Base-by-base conservation (phyloP, 2,888 invertebrate genomes). In the Noctua janthina region DNA sequence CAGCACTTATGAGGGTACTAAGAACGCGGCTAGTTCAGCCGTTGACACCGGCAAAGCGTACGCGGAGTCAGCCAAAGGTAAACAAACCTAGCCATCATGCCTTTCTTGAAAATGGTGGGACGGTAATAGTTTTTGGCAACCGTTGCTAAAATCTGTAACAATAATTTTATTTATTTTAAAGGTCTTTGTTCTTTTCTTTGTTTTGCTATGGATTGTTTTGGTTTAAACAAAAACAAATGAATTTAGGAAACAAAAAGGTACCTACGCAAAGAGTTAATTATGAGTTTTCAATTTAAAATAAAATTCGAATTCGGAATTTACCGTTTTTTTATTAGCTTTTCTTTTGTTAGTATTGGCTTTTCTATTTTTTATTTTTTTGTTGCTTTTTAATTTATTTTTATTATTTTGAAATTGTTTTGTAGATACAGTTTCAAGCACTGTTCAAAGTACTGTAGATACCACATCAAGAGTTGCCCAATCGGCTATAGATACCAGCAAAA, bases 351-450 rank as follows among this genome's bases (percentile, higher is more conserved):
- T 35, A 62, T 29, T 20, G 15, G 43, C 66, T 46, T 78, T 78
- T 13, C 66, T 76, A 78, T 15, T 64, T 64, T 6, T n/a, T 35
- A 5, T 13, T n/a, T 66, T 74, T 66, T 74, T 29, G 35, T 54
- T 54, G 29, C 29, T 29, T 69, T 62, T 54, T 78, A 29, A 72
- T 85, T 77, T 56, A 39, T 74, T 75, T 56, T 66, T 67, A 43
- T 83, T 10, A 39, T 82, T 74, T 87, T 83, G 73, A 78, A 75
- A 82, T 89, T 83, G 51, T 78, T 88, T 94, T 93, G 83, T 95
- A 95, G 95, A 95, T 91, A 92, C 94, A 59, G 91, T 95, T 87
- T 91, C 93, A 76, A 94, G 91, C 86, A 90, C 90, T 72, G 72
- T 91, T 82, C 89, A 92, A 67, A 92, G 91, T 86, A 94, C 95